phyloP scores from a whole-genome alignment of 1,140 invertebrate genomes.

The Pygmarrhopalites habei region DNA sequence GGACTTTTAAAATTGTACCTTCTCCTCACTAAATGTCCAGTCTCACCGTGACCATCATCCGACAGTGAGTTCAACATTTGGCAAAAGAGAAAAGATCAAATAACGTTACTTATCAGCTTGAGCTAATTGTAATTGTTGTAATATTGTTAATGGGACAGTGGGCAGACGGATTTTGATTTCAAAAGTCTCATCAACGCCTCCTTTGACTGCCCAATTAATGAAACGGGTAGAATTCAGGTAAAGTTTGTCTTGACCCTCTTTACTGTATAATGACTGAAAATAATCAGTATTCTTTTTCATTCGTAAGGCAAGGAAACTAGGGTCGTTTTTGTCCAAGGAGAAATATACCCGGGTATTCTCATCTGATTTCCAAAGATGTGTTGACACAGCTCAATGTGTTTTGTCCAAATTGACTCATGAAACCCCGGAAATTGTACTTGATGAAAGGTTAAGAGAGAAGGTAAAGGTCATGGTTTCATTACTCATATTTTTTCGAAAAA shows the following conservation, averaged over 20 bases:
- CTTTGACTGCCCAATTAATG: background rate
- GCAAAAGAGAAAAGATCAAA: background rate
- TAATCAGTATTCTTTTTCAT: background rate
- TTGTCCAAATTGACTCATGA: background rate
- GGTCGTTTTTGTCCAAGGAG: background rate
- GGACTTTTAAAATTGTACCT: too few species aligned
- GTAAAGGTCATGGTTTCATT: background rate
- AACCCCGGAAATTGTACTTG: background rate
- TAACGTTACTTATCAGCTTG: background rate
- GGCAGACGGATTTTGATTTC: background rate
- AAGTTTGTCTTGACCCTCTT: background rate
- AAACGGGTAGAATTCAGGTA: background rate
- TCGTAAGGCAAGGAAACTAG: background rate
- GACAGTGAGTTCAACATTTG: background rate
- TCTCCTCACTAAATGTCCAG: too few species aligned
- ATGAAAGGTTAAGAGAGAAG: background rate
- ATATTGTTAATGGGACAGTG: background rate
- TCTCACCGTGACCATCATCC: background rate
- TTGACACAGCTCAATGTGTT: background rate
- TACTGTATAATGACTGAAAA: background rate
- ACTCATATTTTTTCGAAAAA: too few species aligned
- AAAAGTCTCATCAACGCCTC: background rate
- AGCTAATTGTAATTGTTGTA: background rate
- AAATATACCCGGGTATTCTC: background rate
- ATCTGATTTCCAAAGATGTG: background rate